Evolutionary conservation across 2,888 invertebrate genomes (phyloP).

Genomic region (Diaperis boleti): DNA sequence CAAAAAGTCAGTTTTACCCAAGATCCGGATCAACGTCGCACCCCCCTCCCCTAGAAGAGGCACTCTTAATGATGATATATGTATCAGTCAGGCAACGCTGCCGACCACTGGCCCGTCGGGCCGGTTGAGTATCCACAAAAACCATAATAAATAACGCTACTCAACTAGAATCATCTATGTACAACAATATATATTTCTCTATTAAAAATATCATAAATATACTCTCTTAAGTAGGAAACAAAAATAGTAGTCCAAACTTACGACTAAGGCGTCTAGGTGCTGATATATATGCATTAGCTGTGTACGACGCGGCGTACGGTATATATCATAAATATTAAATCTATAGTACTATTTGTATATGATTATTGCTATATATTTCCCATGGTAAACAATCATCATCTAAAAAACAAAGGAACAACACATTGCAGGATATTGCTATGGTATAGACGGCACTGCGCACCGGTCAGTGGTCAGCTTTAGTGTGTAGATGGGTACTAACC

Average conservation of each 20-base stretch:
- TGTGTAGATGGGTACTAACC: slow-evolving; percentile 25
- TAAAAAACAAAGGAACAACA: slow-evolving; percentile 59
- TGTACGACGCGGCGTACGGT: slow-evolving; percentile 44
- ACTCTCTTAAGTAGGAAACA: slow-evolving; percentile 73
- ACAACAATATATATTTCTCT: slow-evolving; percentile 69
- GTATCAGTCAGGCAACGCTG: slow-evolving; percentile 65
- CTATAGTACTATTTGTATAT: slow-evolving; percentile 60
- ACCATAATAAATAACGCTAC: slow-evolving; percentile 55
- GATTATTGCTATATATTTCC: slow-evolving; percentile 66
- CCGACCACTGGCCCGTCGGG: slow-evolving; percentile 50
- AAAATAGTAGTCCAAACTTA: slow-evolving; percentile 74
- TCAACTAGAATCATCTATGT: slow-evolving; percentile 58
- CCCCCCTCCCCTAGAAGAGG: slow-evolving; percentile 68
- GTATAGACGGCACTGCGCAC: slow-evolving; percentile 56
- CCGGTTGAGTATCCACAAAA: slow-evolving; percentile 48
- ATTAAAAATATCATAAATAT: slow-evolving; percentile 72
- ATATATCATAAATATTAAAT: slow-evolving; percentile 55
- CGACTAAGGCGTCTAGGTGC: slow-evolving; percentile 66
- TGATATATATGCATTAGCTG: slow-evolving; percentile 56
- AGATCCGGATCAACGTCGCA: too few species aligned
- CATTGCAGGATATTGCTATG: slow-evolving; percentile 59
- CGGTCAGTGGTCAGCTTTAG: slow-evolving; percentile 56
- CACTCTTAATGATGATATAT: slow-evolving; percentile 74
- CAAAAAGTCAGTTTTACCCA: too few species aligned
- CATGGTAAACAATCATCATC: slow-evolving; percentile 60